phyloP scores from a whole-genome alignment of 2,888 invertebrate genomes.

The Erynnis tages region DNA sequence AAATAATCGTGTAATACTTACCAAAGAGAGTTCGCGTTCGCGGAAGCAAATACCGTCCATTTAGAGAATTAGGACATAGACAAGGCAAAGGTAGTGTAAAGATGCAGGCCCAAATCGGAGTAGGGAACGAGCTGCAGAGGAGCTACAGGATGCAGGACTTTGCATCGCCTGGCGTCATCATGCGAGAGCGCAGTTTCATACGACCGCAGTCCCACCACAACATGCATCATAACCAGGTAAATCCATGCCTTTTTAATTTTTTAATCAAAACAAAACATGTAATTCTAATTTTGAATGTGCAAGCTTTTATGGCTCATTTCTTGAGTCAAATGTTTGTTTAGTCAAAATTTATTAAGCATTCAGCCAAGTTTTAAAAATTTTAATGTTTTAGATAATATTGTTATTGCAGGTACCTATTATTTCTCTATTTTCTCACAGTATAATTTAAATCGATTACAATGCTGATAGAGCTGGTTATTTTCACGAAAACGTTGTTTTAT shows the following conservation, averaged over 20 bases:
- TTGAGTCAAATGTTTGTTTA: no score
- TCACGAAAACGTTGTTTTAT: no score
- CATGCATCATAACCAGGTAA: slow-evolving; percentile 79
- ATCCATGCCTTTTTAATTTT: not conserved
- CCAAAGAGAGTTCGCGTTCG: slow-evolving; percentile 50
- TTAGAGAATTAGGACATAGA: slow-evolving; percentile 14
- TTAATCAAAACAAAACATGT: not conserved
- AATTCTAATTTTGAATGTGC: no score
- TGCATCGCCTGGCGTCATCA: slow-evolving; percentile 80
- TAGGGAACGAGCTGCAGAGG: slow-evolving; percentile 71
- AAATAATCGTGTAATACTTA: slow-evolving; percentile 33
- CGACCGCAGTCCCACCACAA: slow-evolving; percentile 82
- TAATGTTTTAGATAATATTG: no score
- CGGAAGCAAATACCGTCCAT: slow-evolving; percentile 39
- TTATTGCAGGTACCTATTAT: no score
- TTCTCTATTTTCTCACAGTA: no score
- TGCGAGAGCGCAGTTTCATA: slow-evolving; percentile 87
- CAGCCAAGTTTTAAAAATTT: no score
- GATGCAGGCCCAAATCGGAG: slow-evolving; percentile 74
- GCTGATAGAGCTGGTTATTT: no score
- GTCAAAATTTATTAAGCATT: no score
- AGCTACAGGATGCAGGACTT: slow-evolving; percentile 81
- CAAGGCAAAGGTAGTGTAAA: slow-evolving; percentile 35
- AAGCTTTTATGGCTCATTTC: no score
- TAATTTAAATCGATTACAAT: no score